Evolutionary conservation across 2,797 vertebrate species (phyloP).

Genomic region (Helarctos malayanus): DNA sequence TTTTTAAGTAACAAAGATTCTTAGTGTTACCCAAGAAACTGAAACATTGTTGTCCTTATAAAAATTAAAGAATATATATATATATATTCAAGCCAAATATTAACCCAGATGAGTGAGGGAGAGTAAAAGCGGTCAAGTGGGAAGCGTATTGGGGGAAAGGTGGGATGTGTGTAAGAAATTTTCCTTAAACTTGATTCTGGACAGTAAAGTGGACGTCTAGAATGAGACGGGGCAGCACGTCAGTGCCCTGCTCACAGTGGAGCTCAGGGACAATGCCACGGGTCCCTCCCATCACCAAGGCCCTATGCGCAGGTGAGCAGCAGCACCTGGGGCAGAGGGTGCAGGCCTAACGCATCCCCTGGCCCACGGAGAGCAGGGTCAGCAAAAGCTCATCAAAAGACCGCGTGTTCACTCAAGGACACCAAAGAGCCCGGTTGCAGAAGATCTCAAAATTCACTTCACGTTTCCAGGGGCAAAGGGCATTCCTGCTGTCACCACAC

Average conservation of each 20-base stretch:
- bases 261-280: too few species aligned
- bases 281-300: not conserved
- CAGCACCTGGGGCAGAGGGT: not conserved
- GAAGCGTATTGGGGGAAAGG: too few species aligned
- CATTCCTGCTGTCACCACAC: too few species aligned
- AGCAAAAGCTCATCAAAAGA: not conserved
- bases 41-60: not conserved
- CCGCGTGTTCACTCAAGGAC: not conserved
- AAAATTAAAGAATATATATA: not conserved
- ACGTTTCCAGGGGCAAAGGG: not conserved
- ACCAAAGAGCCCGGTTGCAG: rapidly evolving
- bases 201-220: not conserved
- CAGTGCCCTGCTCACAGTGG: not conserved
- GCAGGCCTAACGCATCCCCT: not conserved
- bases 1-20: not conserved
- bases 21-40: not conserved
- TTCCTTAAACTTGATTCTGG: not conserved
- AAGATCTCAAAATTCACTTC: not conserved
- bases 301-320: not conserved
- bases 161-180: rapidly evolving
- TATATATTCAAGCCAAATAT: not conserved
- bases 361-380: not conserved
- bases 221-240: not conserved
- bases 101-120: not conserved
- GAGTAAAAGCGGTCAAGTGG: too few species aligned